These are phyloP conservation scores for Matsumurasca onukii DNA, from an alignment of 1,140 invertebrate genomes.

Conservation along the genomic window DNA sequence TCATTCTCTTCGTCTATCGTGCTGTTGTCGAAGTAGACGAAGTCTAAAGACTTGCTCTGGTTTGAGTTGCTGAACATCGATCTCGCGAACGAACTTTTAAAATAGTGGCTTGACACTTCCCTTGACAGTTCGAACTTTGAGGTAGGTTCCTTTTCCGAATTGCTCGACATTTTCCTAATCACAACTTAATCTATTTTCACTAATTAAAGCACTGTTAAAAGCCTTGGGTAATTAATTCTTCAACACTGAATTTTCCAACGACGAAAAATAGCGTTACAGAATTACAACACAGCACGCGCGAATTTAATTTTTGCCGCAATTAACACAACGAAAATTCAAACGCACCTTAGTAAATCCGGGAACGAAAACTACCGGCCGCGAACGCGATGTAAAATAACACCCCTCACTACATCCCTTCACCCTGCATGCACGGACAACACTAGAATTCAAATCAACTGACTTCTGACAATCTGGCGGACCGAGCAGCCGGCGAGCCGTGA, in stretches of 20 bases:
- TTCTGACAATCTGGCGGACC: neutral
- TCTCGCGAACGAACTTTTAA: slow-evolving; percentile 53
- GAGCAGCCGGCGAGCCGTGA: neutral
- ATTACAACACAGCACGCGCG: no score
- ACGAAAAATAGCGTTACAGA: no score
- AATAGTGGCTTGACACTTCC: slow-evolving; percentile 48
- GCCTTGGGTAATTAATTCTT: no score
- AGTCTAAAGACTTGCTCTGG: slow-evolving; percentile 50
- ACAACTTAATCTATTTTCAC: neutral
- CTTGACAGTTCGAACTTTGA: slow-evolving; percentile 49
- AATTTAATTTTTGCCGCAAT: no score
- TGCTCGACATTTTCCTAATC: neutral
- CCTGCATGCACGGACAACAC: neutral
- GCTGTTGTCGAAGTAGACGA: slow-evolving; percentile 43
- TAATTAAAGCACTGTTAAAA: no score
- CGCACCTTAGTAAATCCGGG: no score
- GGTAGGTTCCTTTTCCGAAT: slow-evolving; percentile 19
- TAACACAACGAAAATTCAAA: no score
- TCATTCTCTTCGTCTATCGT: slow-evolving; percentile 41
- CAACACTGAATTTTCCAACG: no score
- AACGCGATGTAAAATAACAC: no score
- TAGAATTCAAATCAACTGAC: neutral
- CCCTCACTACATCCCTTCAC: neutral
- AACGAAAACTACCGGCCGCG: no score
- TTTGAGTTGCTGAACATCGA: slow-evolving; percentile 47